These are phyloP conservation scores for Automeris io DNA, from an alignment of 2,888 invertebrate genomes.

Conservation along the genomic window DNA sequence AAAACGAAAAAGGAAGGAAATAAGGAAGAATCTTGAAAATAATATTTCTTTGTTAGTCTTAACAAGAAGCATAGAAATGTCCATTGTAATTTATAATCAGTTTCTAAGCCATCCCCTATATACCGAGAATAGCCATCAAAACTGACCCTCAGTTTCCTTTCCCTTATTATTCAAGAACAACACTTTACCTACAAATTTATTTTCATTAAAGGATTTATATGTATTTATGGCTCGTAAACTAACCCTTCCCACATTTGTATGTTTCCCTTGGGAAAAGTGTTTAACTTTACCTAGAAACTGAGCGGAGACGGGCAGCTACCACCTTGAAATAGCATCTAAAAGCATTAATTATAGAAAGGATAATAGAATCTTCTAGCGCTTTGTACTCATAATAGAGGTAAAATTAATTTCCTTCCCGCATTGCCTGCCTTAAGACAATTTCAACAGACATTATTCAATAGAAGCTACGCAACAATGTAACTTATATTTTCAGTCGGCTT, in stretches of 20 bases:
- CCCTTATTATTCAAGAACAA: background rate
- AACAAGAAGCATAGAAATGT: no score
- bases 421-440: background rate
- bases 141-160: background rate
- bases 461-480: conserved; percentile 1
- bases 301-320: no score
- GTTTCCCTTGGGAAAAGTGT: background rate
- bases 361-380: background rate
- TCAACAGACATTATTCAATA: background rate
- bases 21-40: no score
- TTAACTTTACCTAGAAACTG: background rate
- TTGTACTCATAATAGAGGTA: background rate
- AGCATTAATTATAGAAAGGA: background rate
- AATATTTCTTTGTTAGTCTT: no score
- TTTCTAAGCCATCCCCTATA: no score
- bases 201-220: conserved; percentile 1
- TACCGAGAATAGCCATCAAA: no score
- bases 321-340: background rate
- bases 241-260: background rate
- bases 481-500: conserved; percentile 3
- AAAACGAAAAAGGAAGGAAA: no score
- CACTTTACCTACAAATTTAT: background rate
- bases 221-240: background rate
- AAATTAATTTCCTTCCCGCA: background rate
- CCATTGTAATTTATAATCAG: background rate